Evolutionary conservation across 1,140 invertebrate genomes (phyloP).

Genomic region (Ridgeia piscesae): DNA sequence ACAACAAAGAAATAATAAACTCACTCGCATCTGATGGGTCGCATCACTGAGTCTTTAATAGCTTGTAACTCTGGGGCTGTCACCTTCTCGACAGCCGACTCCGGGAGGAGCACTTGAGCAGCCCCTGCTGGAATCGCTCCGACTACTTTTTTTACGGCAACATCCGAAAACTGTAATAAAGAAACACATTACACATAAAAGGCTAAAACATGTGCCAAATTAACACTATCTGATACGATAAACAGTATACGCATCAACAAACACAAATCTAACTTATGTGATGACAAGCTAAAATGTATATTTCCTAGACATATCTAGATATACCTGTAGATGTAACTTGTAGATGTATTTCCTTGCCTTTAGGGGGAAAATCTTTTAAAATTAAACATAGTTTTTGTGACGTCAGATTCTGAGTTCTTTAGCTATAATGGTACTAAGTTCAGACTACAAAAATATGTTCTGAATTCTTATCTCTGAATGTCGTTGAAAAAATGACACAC

Average conservation of each 20-base stretch:
- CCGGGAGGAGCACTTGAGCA: neutral
- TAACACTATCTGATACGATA: too few species aligned
- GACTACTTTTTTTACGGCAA: neutral
- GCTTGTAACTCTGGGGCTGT: neutral
- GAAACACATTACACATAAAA: neutral
- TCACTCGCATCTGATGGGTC: neutral
- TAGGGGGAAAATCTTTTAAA: too few species aligned
- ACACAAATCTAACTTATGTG: too few species aligned
- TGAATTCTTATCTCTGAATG: neutral
- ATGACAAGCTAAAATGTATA: too few species aligned
- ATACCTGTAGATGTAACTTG: too few species aligned
- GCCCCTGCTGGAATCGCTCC: neutral
- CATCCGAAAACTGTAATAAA: neutral
- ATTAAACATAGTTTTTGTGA: too few species aligned
- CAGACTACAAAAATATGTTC: neutral
- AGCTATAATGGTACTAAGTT: neutral
- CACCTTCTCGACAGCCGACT: neutral
- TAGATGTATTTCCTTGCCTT: too few species aligned
- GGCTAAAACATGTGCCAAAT: neutral
- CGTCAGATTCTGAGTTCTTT: too few species aligned
- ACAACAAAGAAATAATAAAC: slow-evolving; percentile 7
- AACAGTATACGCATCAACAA: too few species aligned
- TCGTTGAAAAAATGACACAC: neutral
- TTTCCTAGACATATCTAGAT: too few species aligned
- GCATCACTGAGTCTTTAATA: neutral